phyloP scores from a whole-genome alignment of 2,797 vertebrate genomes.

The Selene dorsalis region DNA sequence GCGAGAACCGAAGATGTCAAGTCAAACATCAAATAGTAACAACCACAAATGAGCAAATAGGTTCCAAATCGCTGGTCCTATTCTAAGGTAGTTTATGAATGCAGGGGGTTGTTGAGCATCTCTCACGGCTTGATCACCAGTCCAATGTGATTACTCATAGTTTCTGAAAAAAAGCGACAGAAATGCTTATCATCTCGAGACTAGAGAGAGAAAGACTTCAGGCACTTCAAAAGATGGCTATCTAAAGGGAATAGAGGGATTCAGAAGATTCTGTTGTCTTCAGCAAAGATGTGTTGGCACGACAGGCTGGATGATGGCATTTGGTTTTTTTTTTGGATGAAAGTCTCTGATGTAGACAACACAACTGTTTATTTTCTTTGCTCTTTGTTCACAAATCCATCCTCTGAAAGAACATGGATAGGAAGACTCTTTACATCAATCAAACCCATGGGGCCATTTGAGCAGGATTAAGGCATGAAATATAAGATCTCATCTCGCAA shows the following conservation, averaged over 20 bases:
- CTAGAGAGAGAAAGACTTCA: conserved; percentile 67
- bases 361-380: conserved; percentile 51
- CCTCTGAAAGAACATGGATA: conserved; percentile 38
- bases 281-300: conserved; percentile 49
- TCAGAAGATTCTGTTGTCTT: conserved; percentile 62
- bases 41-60: conserved; percentile 42
- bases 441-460: conserved; percentile 33
- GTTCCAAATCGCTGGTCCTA: conserved; percentile 47
- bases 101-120: conserved; percentile 34
- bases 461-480: conserved; percentile 37
- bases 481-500: neutral
- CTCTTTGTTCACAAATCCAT: conserved; percentile 45
- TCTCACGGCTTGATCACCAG: conserved; percentile 58
- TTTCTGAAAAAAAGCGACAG: conserved; percentile 59
- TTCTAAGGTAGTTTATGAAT: conserved; percentile 45
- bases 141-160: conserved; percentile 54
- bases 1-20: conserved; percentile 41
- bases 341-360: conserved; percentile 63
- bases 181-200: conserved; percentile 68
- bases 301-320: conserved; percentile 58
- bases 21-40: conserved; percentile 53
- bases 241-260: conserved; percentile 60
- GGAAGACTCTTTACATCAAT: conserved; percentile 54
- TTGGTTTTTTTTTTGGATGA: conserved; percentile 59
- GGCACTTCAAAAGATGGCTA: conserved; percentile 65